Evolutionary conservation across 2,797 vertebrate species (phyloP), one percentile per base, ranked within the genome.

Genomic region (Molossus molossus): DNA sequence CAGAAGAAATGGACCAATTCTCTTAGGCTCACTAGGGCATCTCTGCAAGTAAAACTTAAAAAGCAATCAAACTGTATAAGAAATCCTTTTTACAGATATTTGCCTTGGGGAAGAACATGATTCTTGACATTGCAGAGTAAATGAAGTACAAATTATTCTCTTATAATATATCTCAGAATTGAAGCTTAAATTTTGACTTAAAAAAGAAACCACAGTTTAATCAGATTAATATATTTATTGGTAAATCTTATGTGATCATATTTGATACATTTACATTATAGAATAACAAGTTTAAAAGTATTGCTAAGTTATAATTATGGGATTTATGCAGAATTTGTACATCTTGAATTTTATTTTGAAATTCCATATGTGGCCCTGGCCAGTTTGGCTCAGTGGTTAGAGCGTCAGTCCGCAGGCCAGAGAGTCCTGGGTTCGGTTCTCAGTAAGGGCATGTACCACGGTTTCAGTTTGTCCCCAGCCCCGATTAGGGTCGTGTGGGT

Each of bases 1-100:
- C 98, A 96, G 96, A 97, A 98, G 98, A 98, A 98, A 97, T 94
- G 97, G 96, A 97, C 75, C 97, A 97, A 96, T 98, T 98, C 98
- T 98, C 98, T 87, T 92, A 98, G 97, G 97, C 97, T 97, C 96
- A 96, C 97, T 97, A 97, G 91, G 95, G 98, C 97, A 98, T 97
- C 98, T 98, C 97, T 85, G 96, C 97, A 98, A 97, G 97, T 97
- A 98, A 98, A 98, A 98, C 98, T 98, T 98, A 97, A 98, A 98
- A 98, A 99, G 98, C 98, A 98, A 98, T 98, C 98, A 98, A 97
- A 98, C 97, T 97, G 97, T 97, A 97, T 98, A 98, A 98, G 97
- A 98, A 98, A 98, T 98, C 96, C 97, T 98, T 98, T 98, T 98
- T 94, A 96, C 95, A 87, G 81, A 98, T 98, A 98, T 98, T 98